Conservation (phyloP, 2,797 vertebrate genomes). For the Anisognathus igniventris region DNA sequence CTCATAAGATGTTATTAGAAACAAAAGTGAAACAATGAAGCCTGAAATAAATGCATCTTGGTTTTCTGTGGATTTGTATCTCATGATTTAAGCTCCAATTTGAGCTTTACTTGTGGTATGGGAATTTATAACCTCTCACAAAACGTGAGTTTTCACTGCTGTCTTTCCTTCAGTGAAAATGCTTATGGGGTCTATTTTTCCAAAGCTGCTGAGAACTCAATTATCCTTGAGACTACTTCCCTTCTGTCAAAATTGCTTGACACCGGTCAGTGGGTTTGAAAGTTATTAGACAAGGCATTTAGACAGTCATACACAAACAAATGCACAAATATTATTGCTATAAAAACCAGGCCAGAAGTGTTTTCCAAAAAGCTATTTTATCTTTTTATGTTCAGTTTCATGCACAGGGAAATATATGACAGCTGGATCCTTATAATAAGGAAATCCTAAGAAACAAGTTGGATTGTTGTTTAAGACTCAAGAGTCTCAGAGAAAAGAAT, state of each 20-base stretch:
- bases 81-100: not conserved
- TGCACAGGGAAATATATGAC: not conserved
- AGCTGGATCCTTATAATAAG: not conserved
- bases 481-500: not conserved
- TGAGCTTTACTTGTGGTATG: not conserved
- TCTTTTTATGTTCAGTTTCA: not conserved
- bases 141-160: not conserved
- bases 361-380: not conserved
- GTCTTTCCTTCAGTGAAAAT: not conserved
- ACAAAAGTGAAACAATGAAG: constrained; percentile 25
- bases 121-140: not conserved
- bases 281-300: not conserved
- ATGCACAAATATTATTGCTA: not conserved
- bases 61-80: constrained; percentile 1
- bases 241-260: not conserved
- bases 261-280: not conserved
- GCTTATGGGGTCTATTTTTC: not conserved
- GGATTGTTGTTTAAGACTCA: not conserved
- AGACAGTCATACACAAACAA: not conserved
- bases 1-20: constrained; percentile 9
- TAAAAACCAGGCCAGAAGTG: not conserved
- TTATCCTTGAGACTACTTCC: not conserved
- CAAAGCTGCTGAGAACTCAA: not conserved
- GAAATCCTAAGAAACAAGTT: not conserved
- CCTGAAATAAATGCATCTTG: constrained; percentile 2